phyloP scores from a whole-genome alignment of 2,888 invertebrate genomes.

The Sinohyriopsis cumingii region DNA sequence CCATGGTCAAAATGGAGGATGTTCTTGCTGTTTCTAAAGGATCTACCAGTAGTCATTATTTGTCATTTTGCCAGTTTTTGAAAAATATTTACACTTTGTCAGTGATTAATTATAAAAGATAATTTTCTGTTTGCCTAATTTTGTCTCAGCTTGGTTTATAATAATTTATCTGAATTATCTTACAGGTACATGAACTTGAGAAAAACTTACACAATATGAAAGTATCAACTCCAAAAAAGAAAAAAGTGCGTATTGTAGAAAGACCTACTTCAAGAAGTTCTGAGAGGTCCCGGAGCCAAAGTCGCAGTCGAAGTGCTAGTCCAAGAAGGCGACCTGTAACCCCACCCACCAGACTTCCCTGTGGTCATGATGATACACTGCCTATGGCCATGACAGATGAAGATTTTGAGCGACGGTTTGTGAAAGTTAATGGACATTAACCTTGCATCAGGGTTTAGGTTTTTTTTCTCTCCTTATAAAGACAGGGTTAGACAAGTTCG shows the following conservation, averaged over 20 bases:
- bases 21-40: no score
- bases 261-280: slow-evolving; percentile 7
- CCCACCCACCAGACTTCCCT: slow-evolving; percentile 37
- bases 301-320: slow-evolving; percentile 12
- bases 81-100: no score
- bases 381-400: slow-evolving; percentile 55
- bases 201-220: slow-evolving; percentile 40
- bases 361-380: slow-evolving; percentile 41
- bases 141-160: no score
- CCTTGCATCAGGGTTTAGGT: no score
- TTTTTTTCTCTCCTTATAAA: no score
- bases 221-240: slow-evolving; percentile 27
- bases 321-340: slow-evolving; percentile 33
- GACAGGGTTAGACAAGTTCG: no score
- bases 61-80: no score
- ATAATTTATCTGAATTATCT: slow-evolving; percentile 2
- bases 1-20: no score
- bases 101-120: no score
- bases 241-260: slow-evolving; percentile 23
- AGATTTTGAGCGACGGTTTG: slow-evolving; percentile 51
- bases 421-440: not conserved
- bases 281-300: slow-evolving; percentile 4
- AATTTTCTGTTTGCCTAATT: no score
- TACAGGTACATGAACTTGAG: slow-evolving; percentile 42
- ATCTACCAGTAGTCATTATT: no score